Conservation (phyloP, 2,888 invertebrate genomes). For the Cephus runcator region DNA sequence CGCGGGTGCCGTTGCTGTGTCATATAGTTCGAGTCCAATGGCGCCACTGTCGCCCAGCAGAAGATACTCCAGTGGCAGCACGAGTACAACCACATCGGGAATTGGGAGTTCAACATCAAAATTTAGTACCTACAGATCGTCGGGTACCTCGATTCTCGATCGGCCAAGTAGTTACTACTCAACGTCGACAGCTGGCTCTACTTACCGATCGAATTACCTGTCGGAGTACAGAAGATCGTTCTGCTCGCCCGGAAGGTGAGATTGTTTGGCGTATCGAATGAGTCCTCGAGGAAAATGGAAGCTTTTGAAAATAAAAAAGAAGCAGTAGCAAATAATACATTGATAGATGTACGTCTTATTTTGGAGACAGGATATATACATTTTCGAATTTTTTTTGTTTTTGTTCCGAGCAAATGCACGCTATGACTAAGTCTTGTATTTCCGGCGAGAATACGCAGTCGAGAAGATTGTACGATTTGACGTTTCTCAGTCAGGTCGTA, state of each 20-base stretch:
- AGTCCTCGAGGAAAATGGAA: neutral
- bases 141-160: conserved; percentile 32
- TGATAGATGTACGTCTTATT: neutral
- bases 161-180: conserved; percentile 44
- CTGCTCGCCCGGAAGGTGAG: conserved; percentile 52
- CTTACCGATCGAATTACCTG: conserved; percentile 29
- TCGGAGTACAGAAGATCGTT: conserved; percentile 41
- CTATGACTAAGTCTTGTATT: neutral
- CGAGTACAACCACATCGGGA: conserved; percentile 40
- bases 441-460: neutral
- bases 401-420: neutral
- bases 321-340: neutral
- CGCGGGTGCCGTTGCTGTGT: conserved; percentile 58
- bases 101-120: conserved; percentile 41
- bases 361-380: neutral
- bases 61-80: conserved; percentile 45
- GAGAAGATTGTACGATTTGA: neutral
- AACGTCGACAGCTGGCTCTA: conserved; percentile 31
- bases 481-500: neutral
- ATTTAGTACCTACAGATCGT: conserved; percentile 44
- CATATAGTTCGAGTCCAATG: conserved; percentile 56
- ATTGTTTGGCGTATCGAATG: neutral
- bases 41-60: conserved; percentile 56
- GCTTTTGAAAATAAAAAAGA: conserved; percentile 1
- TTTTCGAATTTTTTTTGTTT: neutral